Conservation (phyloP, 2,797 vertebrate species). For the Sebastiscus tertius region DNA sequence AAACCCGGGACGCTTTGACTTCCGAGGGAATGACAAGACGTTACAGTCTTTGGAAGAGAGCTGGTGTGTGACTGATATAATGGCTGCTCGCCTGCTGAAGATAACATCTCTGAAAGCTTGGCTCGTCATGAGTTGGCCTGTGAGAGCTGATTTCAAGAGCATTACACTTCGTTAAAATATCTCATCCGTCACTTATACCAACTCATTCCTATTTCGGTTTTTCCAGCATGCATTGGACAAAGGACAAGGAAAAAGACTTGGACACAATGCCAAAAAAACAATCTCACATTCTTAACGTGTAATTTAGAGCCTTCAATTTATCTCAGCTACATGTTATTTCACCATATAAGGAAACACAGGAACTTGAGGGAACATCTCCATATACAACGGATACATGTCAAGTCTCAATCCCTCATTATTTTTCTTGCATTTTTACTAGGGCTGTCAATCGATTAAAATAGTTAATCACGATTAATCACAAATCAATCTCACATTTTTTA, state of each 20-base stretch:
- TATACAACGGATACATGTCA: not conserved
- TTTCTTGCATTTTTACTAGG: not conserved
- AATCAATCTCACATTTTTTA: too few relatives aligned
- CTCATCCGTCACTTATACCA: not conserved
- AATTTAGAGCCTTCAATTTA: conserved; percentile 1
- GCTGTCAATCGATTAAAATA: too few relatives aligned
- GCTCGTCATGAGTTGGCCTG: conserved; percentile 50
- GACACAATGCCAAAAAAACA: not conserved
- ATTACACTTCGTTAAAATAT: conserved; percentile 20
- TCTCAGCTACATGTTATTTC: not conserved
- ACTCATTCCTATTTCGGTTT: conserved; percentile 15
- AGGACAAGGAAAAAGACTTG: not conserved
- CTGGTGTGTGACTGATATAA: conserved; percentile 77
- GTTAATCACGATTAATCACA: too few relatives aligned
- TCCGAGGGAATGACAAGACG: conserved; percentile 74
- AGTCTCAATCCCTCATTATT: not conserved
- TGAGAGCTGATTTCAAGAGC: conserved; percentile 50
- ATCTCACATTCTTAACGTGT: not conserved
- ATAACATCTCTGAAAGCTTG: conserved; percentile 57
- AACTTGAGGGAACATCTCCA: not conserved
- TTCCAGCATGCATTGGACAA: not conserved
- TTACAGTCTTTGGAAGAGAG: conserved; percentile 71
- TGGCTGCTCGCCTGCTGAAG: conserved; percentile 66
- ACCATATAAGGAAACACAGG: not conserved
- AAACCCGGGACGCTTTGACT: conserved; percentile 76